These are phyloP conservation scores for Aphyosemion australe DNA, from an alignment of 2,113 vertebrate species.

Conservation along the genomic window DNA sequence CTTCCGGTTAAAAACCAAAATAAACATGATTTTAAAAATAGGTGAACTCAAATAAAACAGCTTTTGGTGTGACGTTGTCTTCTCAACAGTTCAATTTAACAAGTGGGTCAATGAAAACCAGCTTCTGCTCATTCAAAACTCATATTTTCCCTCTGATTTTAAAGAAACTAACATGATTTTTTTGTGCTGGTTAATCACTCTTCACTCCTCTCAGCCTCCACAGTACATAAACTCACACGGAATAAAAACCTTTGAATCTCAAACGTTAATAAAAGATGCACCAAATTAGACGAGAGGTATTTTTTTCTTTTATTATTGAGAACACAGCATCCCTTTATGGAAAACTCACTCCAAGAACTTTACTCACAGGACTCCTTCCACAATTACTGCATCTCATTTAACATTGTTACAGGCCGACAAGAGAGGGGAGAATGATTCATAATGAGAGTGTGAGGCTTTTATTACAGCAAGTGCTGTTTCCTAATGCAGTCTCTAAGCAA, in stretches of 20 bases:
- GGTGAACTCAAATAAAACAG: too few species aligned
- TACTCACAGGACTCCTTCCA: not conserved
- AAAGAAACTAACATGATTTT: too few species aligned
- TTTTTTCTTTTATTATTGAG: slow-evolving; percentile 55
- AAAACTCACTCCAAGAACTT: slow-evolving; percentile 8
- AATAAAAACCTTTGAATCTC: not conserved
- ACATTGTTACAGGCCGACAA: not conserved
- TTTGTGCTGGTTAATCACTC: too few species aligned
- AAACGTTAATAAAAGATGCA: not conserved
- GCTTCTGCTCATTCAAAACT: too few species aligned
- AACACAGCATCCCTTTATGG: slow-evolving; percentile 40
- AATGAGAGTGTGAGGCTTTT: slow-evolving; percentile 27
- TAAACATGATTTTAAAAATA: too few species aligned
- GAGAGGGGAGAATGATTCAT: slow-evolving; percentile 17
- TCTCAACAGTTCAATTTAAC: too few species aligned
- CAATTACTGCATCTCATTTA: slow-evolving; percentile 43
- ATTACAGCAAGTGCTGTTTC: slow-evolving; percentile 27
- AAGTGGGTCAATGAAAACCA: too few species aligned
- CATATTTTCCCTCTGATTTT: too few species aligned
- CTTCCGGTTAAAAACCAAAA: too few species aligned
- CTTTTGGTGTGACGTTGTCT: too few species aligned
- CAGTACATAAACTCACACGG: not conserved
- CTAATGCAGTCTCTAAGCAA: slow-evolving; percentile 44
- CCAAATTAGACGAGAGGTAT: slow-evolving; percentile 3
- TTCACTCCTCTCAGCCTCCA: not conserved